These are phyloP conservation scores for Scaptomyza hsui DNA, from an alignment of 1,140 invertebrate species.

Conservation along the genomic window DNA sequence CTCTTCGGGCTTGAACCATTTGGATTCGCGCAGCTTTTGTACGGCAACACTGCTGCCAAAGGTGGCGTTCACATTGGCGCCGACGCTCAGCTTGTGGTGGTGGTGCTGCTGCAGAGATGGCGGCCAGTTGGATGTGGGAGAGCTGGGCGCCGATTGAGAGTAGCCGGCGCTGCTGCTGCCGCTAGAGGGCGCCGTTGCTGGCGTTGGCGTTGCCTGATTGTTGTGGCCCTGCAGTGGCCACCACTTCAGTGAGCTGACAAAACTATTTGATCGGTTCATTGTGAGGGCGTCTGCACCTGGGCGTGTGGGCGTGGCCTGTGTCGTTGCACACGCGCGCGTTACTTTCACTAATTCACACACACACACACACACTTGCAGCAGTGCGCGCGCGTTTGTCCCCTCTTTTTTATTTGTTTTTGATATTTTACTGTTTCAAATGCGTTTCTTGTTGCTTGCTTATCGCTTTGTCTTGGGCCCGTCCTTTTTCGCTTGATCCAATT, in stretches of 20 bases:
- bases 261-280: conserved; percentile 83
- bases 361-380: conserved; percentile 5
- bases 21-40: conserved; percentile 88
- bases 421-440: background rate
- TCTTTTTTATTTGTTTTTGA: conserved; percentile 7
- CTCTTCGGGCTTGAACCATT: conserved; percentile 88
- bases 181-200: conserved; percentile 19
- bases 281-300: conserved; percentile 25
- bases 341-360: conserved; percentile 45
- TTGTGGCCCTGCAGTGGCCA: conserved; percentile 81
- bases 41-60: conserved; percentile 88
- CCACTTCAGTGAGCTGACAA: conserved; percentile 81
- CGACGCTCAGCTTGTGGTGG: conserved; percentile 37
- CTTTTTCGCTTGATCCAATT: conserved; percentile 26
- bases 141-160: conserved; percentile 70
- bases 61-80: conserved; percentile 66
- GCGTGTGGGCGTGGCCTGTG: conserved; percentile 35
- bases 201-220: conserved; percentile 49
- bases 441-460: conserved; percentile 27
- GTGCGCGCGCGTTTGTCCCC: conserved; percentile 28
- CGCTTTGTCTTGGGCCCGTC: conserved; percentile 6
- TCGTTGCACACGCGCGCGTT: conserved; percentile 45
- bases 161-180: conserved; percentile 48
- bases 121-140: conserved; percentile 73
- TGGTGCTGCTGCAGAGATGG: conserved; percentile 64